A percentile compares a stretch with the other conserved stretches of the same genome.
Conservation (phyloP, 2,113 vertebrate genomes). For the Castor canadensis region DNA sequence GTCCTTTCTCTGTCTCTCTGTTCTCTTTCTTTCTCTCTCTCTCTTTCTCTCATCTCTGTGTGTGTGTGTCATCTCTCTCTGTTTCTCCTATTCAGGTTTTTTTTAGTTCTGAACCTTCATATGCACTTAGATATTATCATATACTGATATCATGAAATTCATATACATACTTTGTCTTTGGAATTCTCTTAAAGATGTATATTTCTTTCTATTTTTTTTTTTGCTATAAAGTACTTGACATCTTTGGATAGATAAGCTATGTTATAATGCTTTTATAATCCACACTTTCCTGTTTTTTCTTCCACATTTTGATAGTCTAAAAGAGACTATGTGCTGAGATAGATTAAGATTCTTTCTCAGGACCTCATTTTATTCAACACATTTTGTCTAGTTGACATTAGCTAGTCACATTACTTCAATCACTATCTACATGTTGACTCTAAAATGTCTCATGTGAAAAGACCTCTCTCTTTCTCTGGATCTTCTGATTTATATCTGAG, state of each 20-base stretch:
- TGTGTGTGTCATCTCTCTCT: neutral
- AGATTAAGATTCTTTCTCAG: neutral
- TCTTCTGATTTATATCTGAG: neutral
- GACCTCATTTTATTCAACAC: neutral
- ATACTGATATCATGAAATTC: neutral
- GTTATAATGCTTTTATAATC: neutral
- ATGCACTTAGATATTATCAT: neutral
- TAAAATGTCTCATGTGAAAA: neutral
- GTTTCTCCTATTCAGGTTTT: neutral
- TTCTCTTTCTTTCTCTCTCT: too few species aligned
- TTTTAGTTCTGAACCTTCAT: neutral
- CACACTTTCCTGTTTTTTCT: neutral
- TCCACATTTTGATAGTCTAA: neutral
- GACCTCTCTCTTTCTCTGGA: neutral
- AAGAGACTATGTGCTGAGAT: neutral
- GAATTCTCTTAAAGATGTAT: neutral
- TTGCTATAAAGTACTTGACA: neutral
- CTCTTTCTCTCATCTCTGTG: neutral
- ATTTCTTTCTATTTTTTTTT: neutral
- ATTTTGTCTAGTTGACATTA: neutral
- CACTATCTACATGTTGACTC: neutral
- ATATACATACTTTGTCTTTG: neutral
- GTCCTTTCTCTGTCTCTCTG: too few species aligned
- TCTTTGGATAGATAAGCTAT: neutral
- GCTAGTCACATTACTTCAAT: neutral